Percentiles rank a stretch among this genome's conserved stretches.
Conservation (phyloP, 2,888 invertebrate species). For the Lapara coniferarum region DNA sequence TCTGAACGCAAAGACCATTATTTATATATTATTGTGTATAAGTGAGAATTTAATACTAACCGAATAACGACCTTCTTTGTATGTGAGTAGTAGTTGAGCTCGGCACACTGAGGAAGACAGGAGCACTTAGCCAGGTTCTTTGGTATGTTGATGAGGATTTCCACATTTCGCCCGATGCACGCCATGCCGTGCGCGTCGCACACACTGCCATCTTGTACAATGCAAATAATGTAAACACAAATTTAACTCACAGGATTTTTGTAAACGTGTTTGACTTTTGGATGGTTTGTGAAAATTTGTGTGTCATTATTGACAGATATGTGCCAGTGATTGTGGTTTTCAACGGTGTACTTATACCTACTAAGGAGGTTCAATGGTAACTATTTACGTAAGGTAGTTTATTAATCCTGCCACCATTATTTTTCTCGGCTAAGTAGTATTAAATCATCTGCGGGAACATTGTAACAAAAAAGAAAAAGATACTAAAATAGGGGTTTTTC, state of each 20-base stretch:
- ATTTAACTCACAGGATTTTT: slow-evolving; percentile 5
- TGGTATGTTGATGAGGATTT: slow-evolving; percentile 78
- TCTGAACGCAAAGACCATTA: no score
- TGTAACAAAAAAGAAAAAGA: no score
- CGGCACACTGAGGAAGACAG: slow-evolving; percentile 77
- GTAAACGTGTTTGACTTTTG: slow-evolving; percentile 9
- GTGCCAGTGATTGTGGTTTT: no score
- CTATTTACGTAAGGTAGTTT: no score
- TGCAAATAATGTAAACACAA: slow-evolving; percentile 14
- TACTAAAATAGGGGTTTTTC: no score
- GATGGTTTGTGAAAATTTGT: slow-evolving; percentile 16
- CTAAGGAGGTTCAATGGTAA: no score
- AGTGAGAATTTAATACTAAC: slow-evolving; percentile 50
- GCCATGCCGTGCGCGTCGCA: slow-evolving; percentile 82
- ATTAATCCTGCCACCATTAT: no score
- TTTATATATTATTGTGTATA: no score
- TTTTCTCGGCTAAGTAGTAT: no score
- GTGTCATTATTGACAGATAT: background rate
- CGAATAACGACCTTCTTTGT: slow-evolving; percentile 77
- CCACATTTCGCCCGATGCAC: slow-evolving; percentile 79
- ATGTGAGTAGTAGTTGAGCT: slow-evolving; percentile 79
- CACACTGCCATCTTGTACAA: slow-evolving; percentile 70
- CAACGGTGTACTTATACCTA: no score
- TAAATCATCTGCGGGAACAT: no score
- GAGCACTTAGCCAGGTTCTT: slow-evolving; percentile 78